phyloP scores from a whole-genome alignment of 2,888 invertebrate genomes.

The Epinotia nisella region DNA sequence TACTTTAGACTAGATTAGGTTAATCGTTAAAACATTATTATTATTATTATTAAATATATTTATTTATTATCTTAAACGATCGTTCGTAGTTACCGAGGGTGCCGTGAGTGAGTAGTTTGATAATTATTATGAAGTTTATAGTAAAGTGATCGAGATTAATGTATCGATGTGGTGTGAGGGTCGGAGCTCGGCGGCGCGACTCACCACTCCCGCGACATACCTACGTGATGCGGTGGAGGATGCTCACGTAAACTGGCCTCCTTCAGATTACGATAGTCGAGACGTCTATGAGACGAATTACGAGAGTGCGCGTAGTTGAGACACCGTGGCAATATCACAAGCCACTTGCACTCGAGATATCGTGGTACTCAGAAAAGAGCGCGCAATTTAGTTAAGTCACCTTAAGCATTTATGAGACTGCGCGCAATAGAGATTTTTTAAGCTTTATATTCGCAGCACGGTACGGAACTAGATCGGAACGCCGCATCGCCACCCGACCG shows the following conservation, averaged over 20 bases:
- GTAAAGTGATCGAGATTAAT: conserved; percentile 36
- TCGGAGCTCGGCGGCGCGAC: no score
- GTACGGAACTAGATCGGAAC: not conserved
- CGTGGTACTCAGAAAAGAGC: not conserved
- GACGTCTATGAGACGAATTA: not conserved
- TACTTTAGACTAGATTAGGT: conserved; percentile 27
- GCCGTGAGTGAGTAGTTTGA: conserved; percentile 34
- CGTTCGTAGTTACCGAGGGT: conserved; percentile 30
- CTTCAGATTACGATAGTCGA: not conserved
- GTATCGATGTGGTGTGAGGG: conserved; percentile 6
- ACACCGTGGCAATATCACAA: not conserved
- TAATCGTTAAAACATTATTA: conserved; percentile 23
- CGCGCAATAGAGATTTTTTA: not conserved
- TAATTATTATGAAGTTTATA: conserved; percentile 37
- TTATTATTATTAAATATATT: conserved; percentile 34
- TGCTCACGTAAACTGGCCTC: not conserved
- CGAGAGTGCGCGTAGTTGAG: no score
- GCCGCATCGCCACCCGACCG: not conserved
- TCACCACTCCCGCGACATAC: not conserved
- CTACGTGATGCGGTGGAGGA: no score
- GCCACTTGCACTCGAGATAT: not conserved
- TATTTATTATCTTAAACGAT: conserved; percentile 35
- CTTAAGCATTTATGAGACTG: no score
- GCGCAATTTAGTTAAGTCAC: not conserved
- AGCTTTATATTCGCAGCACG: not conserved